Base-by-base conservation (phyloP, 2,797 vertebrate genomes). In the Amphiprion clarkii region DNA sequence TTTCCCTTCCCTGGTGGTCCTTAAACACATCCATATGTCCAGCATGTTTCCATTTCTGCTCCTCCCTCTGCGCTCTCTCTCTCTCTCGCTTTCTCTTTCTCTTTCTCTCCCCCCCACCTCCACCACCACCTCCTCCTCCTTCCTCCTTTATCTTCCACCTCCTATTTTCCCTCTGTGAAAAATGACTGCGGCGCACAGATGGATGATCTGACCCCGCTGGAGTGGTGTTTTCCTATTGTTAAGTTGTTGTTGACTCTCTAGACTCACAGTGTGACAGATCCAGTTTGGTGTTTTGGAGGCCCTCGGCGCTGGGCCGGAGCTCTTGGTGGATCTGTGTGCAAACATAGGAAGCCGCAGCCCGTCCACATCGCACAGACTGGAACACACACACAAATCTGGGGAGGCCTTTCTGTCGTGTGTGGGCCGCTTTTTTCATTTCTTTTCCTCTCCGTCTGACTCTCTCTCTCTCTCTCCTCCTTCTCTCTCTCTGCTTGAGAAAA, bases 1-100 rank as follows among this genome's bases (percentile, higher is more conserved):
- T 95, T 95, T 94, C 92, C 93, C 95, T 95, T 94, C 95, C 94
- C 93, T 95, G 95, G 95, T 96, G 95, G 95, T 96, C 95, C 94
- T 94, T 95, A 96, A 96, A 95, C 94, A 95, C 93, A 95, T 95
- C 95, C 95, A 95, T 95, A 95, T 96, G 94, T 94, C 89, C 86
- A 60, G 83, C 87, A 88, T 94, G 94, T 94, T 95, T 94, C 93
- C 91, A 93, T 93, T 92, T 91, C 89, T 93, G 90, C 91, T 93
- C 89, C 92, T 93, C 91, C 91, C 93, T 90, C 82, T 70, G 84
- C 81, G 72, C 80, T 74, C 76, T 79, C 85, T 66, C 74, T 56
- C 79, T 72, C 73, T 67, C 72, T 78, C 82, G 84, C 63, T 76
- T 79, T 69, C 72, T 49, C 68, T 69, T 49, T 60, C 52, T 56